These are phyloP conservation scores for Caenorhabditis elegans DNA, from an alignment of 1,140 invertebrate species.

Conservation along the genomic window WBcel235 BX284605.5:20905001-20905500, in stretches of 20 bases:
- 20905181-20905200: no score
- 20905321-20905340: neutral
- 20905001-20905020: neutral
- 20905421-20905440: no score
- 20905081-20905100: neutral
- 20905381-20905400: no score
- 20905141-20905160: constrained; percentile 6
- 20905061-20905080: neutral
- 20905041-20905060: neutral
- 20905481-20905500: no score
- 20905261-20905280: neutral
- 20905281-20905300: neutral
- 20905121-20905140: neutral
- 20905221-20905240: neutral
- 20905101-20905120: constrained; percentile 1
- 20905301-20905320: neutral
- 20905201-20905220: neutral
- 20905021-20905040: neutral
- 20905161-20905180: neutral
- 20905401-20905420: no score
- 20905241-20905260: constrained; percentile 6
- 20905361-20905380: neutral
- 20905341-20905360: neutral
- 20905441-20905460: no score
- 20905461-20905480: no score